These are phyloP conservation scores for Ametastegia equiseti DNA, from an alignment of 2,888 invertebrate genomes.

Conservation along the genomic window DNA sequence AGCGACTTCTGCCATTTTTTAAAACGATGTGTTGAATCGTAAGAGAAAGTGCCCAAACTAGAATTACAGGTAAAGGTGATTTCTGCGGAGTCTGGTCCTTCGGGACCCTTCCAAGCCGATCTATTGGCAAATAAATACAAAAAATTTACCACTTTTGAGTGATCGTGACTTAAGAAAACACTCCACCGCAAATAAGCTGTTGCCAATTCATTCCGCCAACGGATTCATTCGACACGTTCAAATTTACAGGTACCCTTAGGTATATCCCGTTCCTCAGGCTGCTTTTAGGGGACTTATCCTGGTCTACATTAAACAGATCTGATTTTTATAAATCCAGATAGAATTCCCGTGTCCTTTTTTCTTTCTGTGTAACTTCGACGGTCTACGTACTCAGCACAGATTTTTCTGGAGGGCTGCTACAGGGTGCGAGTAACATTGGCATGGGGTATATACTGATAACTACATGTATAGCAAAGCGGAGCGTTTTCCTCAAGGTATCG, in stretches of 20 bases:
- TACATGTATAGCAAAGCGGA: not conserved
- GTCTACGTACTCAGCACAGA: not conserved
- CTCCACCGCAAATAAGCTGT: not conserved
- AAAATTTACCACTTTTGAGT: not conserved
- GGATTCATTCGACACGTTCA: slow-evolving; percentile 33
- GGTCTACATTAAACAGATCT: slow-evolving; percentile 61
- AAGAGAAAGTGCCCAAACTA: not conserved
- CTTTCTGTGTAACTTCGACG: slow-evolving; percentile 59
- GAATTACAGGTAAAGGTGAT: not conserved
- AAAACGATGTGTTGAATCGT: not conserved
- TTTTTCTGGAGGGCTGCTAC: not conserved
- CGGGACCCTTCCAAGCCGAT: not conserved
- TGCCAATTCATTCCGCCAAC: slow-evolving; percentile 29
- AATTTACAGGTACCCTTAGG: not conserved
- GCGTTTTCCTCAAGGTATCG: not conserved
- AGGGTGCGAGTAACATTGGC: too few relatives aligned
- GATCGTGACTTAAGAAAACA: slow-evolving; percentile 31
- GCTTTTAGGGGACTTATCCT: slow-evolving; percentile 64
- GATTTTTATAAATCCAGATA: slow-evolving; percentile 66
- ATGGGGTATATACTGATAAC: not conserved
- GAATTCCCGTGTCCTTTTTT: slow-evolving; percentile 61
- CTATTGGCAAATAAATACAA: not conserved
- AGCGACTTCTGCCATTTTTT: too few relatives aligned
- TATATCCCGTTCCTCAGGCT: slow-evolving; percentile 8
- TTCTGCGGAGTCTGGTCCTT: not conserved